phyloP scores from a whole-genome alignment of 2,797 vertebrate species.

The Ciconia nigra region DNA sequence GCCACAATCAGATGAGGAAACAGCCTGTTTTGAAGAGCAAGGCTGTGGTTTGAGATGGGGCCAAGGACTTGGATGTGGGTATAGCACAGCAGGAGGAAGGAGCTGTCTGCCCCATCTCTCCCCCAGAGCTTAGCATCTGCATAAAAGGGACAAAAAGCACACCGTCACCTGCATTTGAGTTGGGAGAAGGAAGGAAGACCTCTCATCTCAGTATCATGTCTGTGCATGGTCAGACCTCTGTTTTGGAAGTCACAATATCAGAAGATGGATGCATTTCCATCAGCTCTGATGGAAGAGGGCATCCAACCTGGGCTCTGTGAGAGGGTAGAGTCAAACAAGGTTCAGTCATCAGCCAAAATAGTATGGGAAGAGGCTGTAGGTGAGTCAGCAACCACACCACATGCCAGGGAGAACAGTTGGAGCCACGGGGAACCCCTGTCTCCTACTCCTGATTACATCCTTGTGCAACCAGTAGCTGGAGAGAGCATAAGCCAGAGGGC shows the following conservation, averaged over 20 bases:
- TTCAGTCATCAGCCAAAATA: background rate
- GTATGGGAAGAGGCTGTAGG: background rate
- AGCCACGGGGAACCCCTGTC: background rate
- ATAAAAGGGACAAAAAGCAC: too few relatives aligned
- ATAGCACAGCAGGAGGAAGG: background rate
- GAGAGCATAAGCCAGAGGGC: background rate
- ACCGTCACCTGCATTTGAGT: background rate
- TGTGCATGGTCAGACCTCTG: rapidly evolving
- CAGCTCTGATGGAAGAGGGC: background rate
- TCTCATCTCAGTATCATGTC: background rate
- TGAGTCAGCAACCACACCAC: background rate
- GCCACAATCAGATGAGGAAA: rapidly evolving
- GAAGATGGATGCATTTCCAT: background rate
- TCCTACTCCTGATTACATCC: background rate
- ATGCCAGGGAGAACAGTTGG: background rate
- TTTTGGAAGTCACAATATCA: background rate
- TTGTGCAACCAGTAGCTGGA: background rate
- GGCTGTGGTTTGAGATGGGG: background rate
- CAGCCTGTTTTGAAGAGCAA: rapidly evolving
- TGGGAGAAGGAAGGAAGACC: background rate
- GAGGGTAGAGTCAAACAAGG: background rate
- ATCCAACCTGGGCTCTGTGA: background rate
- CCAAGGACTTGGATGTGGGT: background rate
- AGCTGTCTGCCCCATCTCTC: background rate
- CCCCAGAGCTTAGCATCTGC: background rate